Evolutionary conservation across 2,888 invertebrate genomes (phyloP).

Genomic region (Eristalinus sepulchralis): DNA sequence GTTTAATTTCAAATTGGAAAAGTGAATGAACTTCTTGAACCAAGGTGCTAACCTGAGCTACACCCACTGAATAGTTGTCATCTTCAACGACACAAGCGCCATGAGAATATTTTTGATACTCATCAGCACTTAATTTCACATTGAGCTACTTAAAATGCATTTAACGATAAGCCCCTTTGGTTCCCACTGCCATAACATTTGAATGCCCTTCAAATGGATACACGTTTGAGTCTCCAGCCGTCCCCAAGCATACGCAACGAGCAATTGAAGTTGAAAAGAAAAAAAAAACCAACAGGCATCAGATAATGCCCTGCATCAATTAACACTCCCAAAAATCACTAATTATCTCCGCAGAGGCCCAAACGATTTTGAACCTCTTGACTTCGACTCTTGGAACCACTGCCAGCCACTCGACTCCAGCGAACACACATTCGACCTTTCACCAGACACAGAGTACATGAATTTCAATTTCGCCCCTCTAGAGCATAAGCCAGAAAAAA

Average conservation of each 20-base stretch:
- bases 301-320: conserved; percentile 55
- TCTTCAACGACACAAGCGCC: conserved; percentile 5
- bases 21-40: neutral
- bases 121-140: conserved; percentile 54
- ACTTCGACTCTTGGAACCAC: conserved; percentile 42
- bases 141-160: conserved; percentile 43
- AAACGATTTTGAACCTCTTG: conserved; percentile 26
- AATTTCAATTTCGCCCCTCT: neutral
- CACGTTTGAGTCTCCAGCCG: neutral
- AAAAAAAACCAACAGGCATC: neutral
- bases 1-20: neutral
- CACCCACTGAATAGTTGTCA: neutral
- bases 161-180: conserved; percentile 31
- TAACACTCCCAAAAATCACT: conserved; percentile 66
- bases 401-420: conserved; percentile 48
- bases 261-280: conserved; percentile 12
- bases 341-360: conserved; percentile 37
- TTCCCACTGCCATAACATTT: conserved; percentile 32
- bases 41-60: neutral
- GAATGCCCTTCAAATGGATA: conserved; percentile 21
- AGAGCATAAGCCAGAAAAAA: conserved; percentile 2
- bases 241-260: neutral
- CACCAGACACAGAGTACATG: conserved; percentile 45
- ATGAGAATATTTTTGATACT: conserved; percentile 64
- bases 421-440: conserved; percentile 59